Base-by-base conservation (phyloP, 2,113 vertebrate genomes). In the Amblyopsis rosae region DNA sequence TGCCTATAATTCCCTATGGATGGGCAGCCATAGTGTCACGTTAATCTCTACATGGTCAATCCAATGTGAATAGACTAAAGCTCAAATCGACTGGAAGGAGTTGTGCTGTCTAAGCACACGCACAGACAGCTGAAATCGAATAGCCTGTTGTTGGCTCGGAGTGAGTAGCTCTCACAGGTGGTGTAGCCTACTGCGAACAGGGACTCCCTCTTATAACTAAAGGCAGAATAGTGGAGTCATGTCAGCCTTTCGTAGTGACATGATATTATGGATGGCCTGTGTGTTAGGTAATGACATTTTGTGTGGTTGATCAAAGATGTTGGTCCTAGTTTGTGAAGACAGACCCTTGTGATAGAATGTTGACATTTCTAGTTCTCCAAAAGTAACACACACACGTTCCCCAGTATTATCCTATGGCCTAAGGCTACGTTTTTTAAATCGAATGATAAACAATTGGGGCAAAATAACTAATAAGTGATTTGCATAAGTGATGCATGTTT, bases 1-100 rank as follows among this genome's bases (percentile, higher is more conserved):
- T 26, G 26, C 19, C 19, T 19, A 41, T 8, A 41, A 41, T 41
- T 6, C 1, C 7, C 35, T 41, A 41, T 41, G 35, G 35, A 41
- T 41, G 7, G 35, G 5, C 35, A 41, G 72, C 73, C 75, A 56
- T 59, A 75, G 79, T 84, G 84, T 72, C 80, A 70, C 63, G 69
- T 63, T 88, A 90, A 90, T 90, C 88, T 82, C 65, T 79, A 65
- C 61, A 51, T 35, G 59, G 69, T 89, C 90, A 91, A 88, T 85
- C 85, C 71, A 77, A 65, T 84, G 83, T 80, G 77, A 76, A 81
- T 45, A 48, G 58, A 59, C 51, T 72, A 66, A 73, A 82, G 76
- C 72, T 72, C 79, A 73, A 71, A 64, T 87, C 82, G 81, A 73
- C 84, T 68, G 77, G 70, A 74, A 64, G 76, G 67, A 26, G 17